Base-by-base conservation (phyloP, 1,140 invertebrate genomes). In the Lanistes nyassanus region DNA sequence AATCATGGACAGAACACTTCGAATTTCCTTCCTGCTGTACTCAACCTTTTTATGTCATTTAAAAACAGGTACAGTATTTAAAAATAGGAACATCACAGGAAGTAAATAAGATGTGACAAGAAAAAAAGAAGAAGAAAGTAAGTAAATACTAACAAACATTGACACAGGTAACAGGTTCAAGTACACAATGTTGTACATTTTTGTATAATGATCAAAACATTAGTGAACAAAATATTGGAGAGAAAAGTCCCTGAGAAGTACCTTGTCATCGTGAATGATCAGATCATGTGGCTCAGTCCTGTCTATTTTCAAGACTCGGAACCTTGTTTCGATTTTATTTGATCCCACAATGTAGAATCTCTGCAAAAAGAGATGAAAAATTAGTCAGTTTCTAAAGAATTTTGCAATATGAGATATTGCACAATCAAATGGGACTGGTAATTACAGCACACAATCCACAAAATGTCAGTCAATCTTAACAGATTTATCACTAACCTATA, bases 271-370 rank as follows among this genome's bases (percentile, higher is more conserved):
- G 65, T 94, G 92, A 31, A 98, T 91, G 74, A 92, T 89, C 26
- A 99, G 88, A 53, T 96, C 94, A 86, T 92, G 92, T 0, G 95
- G 92, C 84, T 97, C 95, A 77, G 94, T 95, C 76, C 97, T 91
- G 87, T 98, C 96, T 82, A 99, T 97, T 90, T 97, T 97, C 23
- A 99, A 90, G 0, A 99, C 93, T 82, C 97, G 91, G 87, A 98
- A 99, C 78, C 94, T 92, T 2, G 94, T 96, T 89, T 97, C 93
- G 4, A 94, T 94, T 82, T 97, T 97, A 85, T 98, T 99, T 23
- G 96, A 97, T 47, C 97, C 97, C 85, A 99, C 94, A 75, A 99
- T 90, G 91, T 96, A 98, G 88, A 96, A 94, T 85, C 94, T 79
- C 88, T 89, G 78, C 34, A 82, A 82, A 76, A 77, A 69, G 53